Conservation (phyloP, 2,888 invertebrate genomes). For the Drosophila acutilabella region DNA sequence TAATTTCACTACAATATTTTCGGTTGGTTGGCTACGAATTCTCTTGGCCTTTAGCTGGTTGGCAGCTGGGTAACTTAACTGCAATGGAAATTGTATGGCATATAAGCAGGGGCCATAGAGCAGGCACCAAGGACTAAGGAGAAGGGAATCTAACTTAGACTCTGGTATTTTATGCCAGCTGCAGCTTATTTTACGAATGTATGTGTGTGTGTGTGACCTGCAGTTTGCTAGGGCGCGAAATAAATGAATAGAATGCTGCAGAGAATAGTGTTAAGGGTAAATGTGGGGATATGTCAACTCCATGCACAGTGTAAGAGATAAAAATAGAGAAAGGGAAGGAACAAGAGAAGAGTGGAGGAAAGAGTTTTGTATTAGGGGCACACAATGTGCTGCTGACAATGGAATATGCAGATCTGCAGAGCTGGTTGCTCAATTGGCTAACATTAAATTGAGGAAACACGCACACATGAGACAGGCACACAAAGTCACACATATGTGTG, state of each 20-base stretch:
- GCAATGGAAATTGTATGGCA: conserved; percentile 43
- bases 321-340: background rate
- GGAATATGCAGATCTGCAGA: conserved; percentile 30
- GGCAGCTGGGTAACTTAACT: conserved; percentile 8
- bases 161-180: conserved; percentile 47
- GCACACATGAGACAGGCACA: conserved; percentile 13
- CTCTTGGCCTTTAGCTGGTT: conserved; percentile 13
- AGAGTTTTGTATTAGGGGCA: background rate
- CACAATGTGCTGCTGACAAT: conserved; percentile 36
- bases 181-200: conserved; percentile 37
- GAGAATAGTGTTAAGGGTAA: background rate
- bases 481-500: background rate
- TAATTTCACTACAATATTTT: conserved; percentile 18
- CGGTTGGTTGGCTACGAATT: conserved; percentile 3
- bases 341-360: background rate
- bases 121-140: background rate
- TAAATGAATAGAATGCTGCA: conserved; percentile 5
- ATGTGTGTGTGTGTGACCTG: conserved; percentile 25
- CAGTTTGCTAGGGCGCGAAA: conserved; percentile 36
- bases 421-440: conserved; percentile 46
- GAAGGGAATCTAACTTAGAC: background rate
- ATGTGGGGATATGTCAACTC: conserved; percentile 29
- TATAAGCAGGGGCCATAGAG: background rate
- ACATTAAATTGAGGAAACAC: conserved; percentile 26
- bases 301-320: conserved; percentile 8